phyloP scores from a whole-genome alignment of 2,888 invertebrate species.

The Volucella inflata region DNA sequence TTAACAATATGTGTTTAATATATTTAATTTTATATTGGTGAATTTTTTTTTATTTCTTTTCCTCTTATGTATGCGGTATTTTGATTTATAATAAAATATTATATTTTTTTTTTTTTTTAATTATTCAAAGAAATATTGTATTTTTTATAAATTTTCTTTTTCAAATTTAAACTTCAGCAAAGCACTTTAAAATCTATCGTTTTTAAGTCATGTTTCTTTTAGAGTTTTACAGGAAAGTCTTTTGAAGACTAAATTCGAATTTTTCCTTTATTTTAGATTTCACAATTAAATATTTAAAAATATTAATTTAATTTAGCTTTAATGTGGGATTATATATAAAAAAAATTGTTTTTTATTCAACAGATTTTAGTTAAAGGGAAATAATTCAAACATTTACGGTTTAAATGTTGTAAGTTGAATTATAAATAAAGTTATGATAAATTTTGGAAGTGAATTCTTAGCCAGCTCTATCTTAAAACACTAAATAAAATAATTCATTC shows the following conservation, averaged over 20 bases:
- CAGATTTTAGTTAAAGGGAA: no score
- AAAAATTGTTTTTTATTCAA: no score
- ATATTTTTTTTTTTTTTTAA: background rate
- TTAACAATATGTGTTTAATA: slow-evolving; percentile 28
- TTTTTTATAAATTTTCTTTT: background rate
- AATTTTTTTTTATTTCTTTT: slow-evolving; percentile 1
- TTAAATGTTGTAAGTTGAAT: no score
- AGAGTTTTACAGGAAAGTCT: slow-evolving; percentile 27
- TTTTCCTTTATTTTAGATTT: slow-evolving; percentile 1
- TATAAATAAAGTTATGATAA: no score
- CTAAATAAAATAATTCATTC: no score
- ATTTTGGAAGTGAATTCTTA: no score
- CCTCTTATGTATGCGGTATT: background rate
- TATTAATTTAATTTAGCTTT: background rate
- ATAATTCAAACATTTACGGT: no score
- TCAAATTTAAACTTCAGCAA: no score
- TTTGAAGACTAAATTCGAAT: slow-evolving; percentile 51
- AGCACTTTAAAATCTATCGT: no score
- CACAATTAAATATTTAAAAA: background rate
- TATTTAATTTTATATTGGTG: slow-evolving; percentile 8
- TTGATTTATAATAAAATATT: slow-evolving; percentile 12
- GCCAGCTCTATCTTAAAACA: no score
- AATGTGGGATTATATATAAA: background rate
- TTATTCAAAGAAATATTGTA: slow-evolving; percentile 1
- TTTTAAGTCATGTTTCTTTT: slow-evolving; percentile 1